Evolutionary conservation across 2,113 vertebrate species (phyloP), one percentile per base, ranked within the genome.

Genomic region (Uria lomvia): DNA sequence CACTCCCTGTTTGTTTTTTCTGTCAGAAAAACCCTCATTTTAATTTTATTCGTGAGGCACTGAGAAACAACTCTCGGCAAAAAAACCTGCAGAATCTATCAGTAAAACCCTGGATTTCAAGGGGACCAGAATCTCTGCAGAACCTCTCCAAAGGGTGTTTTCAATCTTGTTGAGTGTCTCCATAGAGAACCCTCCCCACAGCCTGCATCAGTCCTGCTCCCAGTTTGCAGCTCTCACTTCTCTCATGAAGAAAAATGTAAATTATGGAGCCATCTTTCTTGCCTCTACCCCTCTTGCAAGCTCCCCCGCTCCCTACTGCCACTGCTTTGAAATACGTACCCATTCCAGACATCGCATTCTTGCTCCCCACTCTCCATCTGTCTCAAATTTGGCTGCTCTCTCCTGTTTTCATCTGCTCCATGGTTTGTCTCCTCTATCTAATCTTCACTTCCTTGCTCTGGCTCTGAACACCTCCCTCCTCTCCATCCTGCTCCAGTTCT

Each of bases 331-430:
- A 68, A 19, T 30, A 21, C n/a, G 1, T 23, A 5, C 71, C 91
- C 86, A 5, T 91, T 95, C 96, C 88, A 84, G 53, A 68, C 91
- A 59, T 78, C 58, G 0, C 91, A 65, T 84, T 90, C 91, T 11
- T 86, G 76, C 96, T 95, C 97, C 96, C 94, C 95, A 90, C 96
- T 96, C 96, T 97, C 97, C 97, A 97, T 97, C 95, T 97, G 96
- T 90, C 92, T 97, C 86, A 78, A 79, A 79, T 92, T 84, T 91
- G 94, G 91, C 95, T 95, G 96, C 80, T 96, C 95, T 82, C 86
- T 95, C 77, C 92, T 85, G 71, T 85, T 95, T 92, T 95, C 92
- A 75, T 85, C 88, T 94, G 92, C 92, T 95, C 94, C 3, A 4
- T 78, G 70, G 65, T 90, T 94, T 77, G 43, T 60, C 94, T 97